Base-by-base conservation (phyloP, 2,797 vertebrate genomes). In the Euthynnus affinis region DNA sequence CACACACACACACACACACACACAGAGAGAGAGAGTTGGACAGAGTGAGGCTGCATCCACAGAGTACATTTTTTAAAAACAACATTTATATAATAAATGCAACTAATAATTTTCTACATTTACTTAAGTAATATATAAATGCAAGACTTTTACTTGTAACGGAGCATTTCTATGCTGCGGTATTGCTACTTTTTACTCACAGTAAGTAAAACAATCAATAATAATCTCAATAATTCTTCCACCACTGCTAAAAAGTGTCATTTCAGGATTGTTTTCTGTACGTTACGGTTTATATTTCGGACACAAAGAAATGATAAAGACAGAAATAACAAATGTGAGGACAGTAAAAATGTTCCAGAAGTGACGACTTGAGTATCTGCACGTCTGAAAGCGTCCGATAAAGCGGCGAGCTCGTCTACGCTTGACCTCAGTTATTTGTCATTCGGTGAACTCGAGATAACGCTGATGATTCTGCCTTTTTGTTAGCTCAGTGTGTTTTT, bases 381-480 rank as follows among this genome's bases (percentile, higher is more conserved):
- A 20, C 0, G 5, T 27, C 40, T 79, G 76, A 61, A 29, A 27
- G 13, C 48, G 49, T 52, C 52, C 32, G 71, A 76, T 71, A 48
- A 48, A 66, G 34, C 66, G 25, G 67, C 66, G n/a, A 8, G 57
- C 61, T 75, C 20, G 6, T 60, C 59, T 9, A 0, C 10, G 23
- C 5, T 13, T n/a, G 81, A 74, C 71, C 71, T 79, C 49, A 51
- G 56, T 46, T n/a, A n/a, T n/a, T 34, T 37, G 32, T 60, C 56
- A 68, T 34, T 22, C 22, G 61, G 0, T 40, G 34, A 68, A 53
- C 55, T 55, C 29, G 20, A 25, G 40, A 61, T 65, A 15, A 65
- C 53, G 2, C 56, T 60, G 65, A 61, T 29, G 59, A 52, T 29
- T 48, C 55, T 77, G 74, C 49, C 49, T n/a, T 74, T 65, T 74